These are phyloP conservation scores for Phrynocephalus forsythii DNA, from an alignment of 2,797 vertebrate genomes.

Conservation along the genomic window DNA sequence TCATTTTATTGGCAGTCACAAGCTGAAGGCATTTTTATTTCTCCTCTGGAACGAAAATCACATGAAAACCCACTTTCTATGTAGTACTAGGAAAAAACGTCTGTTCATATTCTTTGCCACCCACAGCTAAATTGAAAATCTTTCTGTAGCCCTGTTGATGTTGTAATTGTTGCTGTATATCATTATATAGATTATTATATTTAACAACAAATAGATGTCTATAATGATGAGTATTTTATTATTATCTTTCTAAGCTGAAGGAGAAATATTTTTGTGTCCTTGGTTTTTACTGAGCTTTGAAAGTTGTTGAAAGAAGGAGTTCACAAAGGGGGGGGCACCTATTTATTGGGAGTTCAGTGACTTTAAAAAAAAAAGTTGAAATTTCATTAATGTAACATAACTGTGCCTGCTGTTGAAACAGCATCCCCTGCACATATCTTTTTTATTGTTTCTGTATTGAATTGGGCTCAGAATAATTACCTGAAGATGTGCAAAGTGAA, in stretches of 20 bases:
- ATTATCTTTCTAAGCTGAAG: not conserved
- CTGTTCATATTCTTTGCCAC: not conserved
- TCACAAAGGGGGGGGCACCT: too few species aligned
- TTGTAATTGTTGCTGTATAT: too few species aligned
- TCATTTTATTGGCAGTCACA: not conserved
- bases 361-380: constrained; percentile 12
- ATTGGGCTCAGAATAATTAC: constrained; percentile 63
- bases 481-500: constrained; percentile 58
- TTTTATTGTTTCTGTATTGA: constrained; percentile 49
- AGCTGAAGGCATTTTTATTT: not conserved
- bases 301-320: not conserved
- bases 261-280: not conserved
- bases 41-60: not conserved
- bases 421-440: constrained; percentile 11
- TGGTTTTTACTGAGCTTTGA: not conserved
- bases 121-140: not conserved
- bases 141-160: not conserved
- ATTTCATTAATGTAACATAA: constrained; percentile 53
- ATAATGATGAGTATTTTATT: not conserved
- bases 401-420: constrained; percentile 44
- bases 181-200: too few species aligned
- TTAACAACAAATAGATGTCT: too few species aligned
- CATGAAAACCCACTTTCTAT: not conserved
- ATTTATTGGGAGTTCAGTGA: too few species aligned
- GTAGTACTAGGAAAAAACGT: not conserved